Evolutionary conservation across 2,888 invertebrate genomes (phyloP), one percentile per base, ranked within the genome.

Genomic region (Folsomia manolachei): DNA sequence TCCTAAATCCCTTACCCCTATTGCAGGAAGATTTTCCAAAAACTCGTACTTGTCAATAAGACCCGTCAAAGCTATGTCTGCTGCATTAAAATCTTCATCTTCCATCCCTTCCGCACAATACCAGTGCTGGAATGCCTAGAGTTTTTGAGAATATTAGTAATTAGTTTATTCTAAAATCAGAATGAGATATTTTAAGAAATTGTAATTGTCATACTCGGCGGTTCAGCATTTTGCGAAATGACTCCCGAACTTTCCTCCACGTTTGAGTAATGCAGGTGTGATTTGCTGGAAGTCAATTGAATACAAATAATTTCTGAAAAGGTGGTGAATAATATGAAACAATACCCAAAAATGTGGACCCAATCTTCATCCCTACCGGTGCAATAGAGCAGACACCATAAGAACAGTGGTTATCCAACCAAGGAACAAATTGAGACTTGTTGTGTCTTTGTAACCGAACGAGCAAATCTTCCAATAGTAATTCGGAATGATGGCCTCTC

Each of bases 41-140:
- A 4, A 9, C 21, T 64, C 23, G 63, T 76, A 76, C 4, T 76
- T 70, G 0, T 60, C 1, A 0, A 76, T 18, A 2, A 76, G 51
- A 9, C 60, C 19, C 4, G 21, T 23, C 7, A 75, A 52, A 2
- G 23, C 18, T 24, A 27, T 68, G n/a, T 72, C 74, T 11, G 76
- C 74, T n/a, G 51, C 23, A 2, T 11, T 19, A 27, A 76, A 76
- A 26, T 76, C 76, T 19, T 74, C 70, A 51, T 66, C 71, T 1
- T 18, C 25, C 73, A 73, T 71, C 24, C 73, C 75, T 61, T 75
- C 75, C 0, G 26, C 71, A 23, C 51, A 63, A 27, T 68, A 75
- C 74, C 74, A 76, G 39, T 76, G 76, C n/a, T 74, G 21, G 26
- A 72, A 76, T 18, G 74, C 76, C 25, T 64, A 2, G 7, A n/a